These are phyloP conservation scores for Thunnus thynnus DNA, from an alignment of 2,113 vertebrate genomes.

Conservation along the genomic window DNA sequence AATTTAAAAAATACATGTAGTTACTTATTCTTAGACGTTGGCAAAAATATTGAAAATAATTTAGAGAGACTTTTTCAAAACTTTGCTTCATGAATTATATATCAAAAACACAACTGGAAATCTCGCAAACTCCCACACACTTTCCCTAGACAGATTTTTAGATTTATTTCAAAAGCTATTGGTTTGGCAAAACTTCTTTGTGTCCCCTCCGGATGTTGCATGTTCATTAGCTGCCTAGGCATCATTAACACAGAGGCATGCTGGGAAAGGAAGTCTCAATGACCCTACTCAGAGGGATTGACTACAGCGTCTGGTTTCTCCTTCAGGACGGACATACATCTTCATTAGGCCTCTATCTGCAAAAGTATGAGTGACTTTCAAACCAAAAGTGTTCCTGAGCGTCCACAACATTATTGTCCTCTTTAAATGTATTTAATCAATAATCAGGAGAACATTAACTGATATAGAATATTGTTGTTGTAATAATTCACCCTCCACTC, in stretches of 20 bases:
- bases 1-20: no score
- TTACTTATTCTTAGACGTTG: no score
- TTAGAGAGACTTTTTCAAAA: no score
- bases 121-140: neutral
- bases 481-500: no score
- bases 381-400: constrained; percentile 1
- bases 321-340: constrained; percentile 57
- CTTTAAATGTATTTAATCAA: no score
- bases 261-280: constrained; percentile 51
- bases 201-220: constrained; percentile 14
- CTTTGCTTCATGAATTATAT: neutral
- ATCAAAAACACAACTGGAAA: neutral
- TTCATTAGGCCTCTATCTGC: constrained; percentile 63
- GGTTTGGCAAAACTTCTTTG: constrained; percentile 4
- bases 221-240: constrained; percentile 52
- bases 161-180: constrained; percentile 21
- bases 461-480: no score
- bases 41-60: neutral
- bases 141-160: neutral
- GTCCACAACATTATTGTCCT: no score
- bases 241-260: constrained; percentile 63
- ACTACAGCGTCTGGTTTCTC: constrained; percentile 50
- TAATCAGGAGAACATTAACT: no score
- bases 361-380: constrained; percentile 30
- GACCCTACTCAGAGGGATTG: constrained; percentile 50